Percentiles rank a stretch among this genome's conserved stretches.
Conservation (phyloP, 2,797 vertebrate species). For the Propithecus deckenii region DNA sequence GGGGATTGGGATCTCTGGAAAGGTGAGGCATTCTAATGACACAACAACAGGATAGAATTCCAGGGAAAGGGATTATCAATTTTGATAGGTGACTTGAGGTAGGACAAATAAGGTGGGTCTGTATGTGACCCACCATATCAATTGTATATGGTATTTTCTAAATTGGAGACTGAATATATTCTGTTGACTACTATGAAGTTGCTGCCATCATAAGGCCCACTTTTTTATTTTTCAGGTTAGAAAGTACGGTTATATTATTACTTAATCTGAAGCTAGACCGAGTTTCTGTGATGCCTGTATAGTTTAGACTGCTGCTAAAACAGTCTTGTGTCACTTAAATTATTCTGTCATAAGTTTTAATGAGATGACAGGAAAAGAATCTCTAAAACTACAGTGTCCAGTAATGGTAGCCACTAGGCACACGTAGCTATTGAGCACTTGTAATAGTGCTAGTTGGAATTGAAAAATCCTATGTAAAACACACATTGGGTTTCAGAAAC, state of each 20-base stretch:
- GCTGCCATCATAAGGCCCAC: neutral
- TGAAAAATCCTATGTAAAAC: neutral
- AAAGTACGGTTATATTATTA: neutral
- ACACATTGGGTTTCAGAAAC: neutral
- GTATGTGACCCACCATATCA: neutral
- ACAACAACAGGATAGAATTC: neutral
- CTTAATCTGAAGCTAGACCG: neutral
- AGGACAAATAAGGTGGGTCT: neutral
- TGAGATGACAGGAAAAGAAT: neutral
- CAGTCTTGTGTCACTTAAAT: neutral
- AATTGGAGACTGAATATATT: neutral
- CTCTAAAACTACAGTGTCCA: neutral
- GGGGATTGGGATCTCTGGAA: neutral
- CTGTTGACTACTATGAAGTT: neutral
- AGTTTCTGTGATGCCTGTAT: neutral
- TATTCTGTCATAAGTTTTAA: neutral
- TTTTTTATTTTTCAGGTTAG: neutral
- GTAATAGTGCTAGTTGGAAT: neutral
- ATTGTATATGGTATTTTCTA: neutral
- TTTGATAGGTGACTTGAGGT: neutral
- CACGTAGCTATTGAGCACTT: neutral
- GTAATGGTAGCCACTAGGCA: neutral
- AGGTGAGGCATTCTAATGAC: neutral
- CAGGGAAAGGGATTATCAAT: neutral
- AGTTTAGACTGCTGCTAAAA: neutral